These are phyloP conservation scores for Aphidius colemani DNA, from an alignment of 2,888 invertebrate species.

Conservation along the genomic window DNA sequence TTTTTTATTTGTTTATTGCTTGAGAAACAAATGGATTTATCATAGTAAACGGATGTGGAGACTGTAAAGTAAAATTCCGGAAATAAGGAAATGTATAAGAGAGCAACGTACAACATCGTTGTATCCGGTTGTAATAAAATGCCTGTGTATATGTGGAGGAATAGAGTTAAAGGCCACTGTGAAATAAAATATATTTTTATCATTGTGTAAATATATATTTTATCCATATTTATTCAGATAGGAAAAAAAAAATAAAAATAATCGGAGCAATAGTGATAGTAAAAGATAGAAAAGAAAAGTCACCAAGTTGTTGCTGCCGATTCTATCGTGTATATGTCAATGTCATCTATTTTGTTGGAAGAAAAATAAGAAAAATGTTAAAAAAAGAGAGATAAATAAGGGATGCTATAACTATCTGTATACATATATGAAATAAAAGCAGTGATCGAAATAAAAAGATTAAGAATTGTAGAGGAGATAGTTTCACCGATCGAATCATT, in stretches of 20 bases:
- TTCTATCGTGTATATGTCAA: slow-evolving; percentile 26
- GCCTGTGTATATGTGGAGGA: no score
- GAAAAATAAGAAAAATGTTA: slow-evolving; percentile 9
- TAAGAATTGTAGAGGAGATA: slow-evolving; percentile 20
- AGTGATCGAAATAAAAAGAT: slow-evolving; percentile 15
- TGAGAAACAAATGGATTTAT: no score
- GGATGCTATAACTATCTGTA: background rate
- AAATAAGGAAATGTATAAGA: background rate
- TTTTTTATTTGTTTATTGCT: no score
- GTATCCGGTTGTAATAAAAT: no score
- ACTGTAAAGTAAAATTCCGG: no score
- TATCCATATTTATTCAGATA: background rate
- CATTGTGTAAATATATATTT: background rate
- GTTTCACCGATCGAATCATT: slow-evolving; percentile 44
- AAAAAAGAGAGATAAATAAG: slow-evolving; percentile 1
- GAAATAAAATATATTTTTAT: background rate
- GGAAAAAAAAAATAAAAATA: background rate
- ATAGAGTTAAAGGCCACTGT: no score
- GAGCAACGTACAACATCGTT: background rate
- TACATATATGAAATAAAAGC: slow-evolving; percentile 12
- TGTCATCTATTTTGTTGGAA: slow-evolving; percentile 23
- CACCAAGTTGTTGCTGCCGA: slow-evolving; percentile 18
- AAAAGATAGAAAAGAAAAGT: slow-evolving; percentile 20
- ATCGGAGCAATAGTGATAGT: slow-evolving; percentile 3
- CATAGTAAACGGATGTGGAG: no score